Evolutionary conservation across 1,140 invertebrate genomes (phyloP).

Genomic region (Pissodes strobi): DNA sequence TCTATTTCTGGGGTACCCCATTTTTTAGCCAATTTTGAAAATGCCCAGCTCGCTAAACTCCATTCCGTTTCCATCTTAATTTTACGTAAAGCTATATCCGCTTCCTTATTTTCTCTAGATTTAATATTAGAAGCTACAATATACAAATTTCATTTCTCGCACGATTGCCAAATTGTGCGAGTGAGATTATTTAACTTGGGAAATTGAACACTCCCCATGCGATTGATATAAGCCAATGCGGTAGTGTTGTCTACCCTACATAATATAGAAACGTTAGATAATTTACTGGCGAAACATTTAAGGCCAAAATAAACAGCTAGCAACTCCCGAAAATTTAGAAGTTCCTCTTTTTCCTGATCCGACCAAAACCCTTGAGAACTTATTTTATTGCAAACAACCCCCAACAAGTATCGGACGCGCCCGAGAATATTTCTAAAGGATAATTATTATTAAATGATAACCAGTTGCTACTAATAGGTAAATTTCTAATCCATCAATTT

Average conservation of each 20-base stretch:
- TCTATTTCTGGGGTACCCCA: constrained; percentile 32
- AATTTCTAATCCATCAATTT: too few relatives aligned
- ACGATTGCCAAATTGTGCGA: neutral
- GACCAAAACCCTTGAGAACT: too few relatives aligned
- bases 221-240: neutral
- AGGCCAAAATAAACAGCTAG: neutral
- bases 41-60: neutral
- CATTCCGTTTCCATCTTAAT: constrained; percentile 32
- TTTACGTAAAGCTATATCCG: neutral
- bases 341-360: neutral
- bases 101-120: neutral
- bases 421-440: too few relatives aligned
- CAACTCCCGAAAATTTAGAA: neutral
- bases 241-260: neutral
- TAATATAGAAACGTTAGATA: neutral
- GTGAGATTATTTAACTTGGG: neutral
- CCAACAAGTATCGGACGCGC: too few relatives aligned
- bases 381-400: too few relatives aligned
- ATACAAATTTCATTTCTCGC: neutral
- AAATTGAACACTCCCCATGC: neutral
- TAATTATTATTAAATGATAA: too few relatives aligned
- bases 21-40: constrained; percentile 6
- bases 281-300: neutral
- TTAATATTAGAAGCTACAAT: neutral
- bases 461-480: too few relatives aligned